Percentiles rank a stretch among this genome's conserved stretches.
phyloP scores from a whole-genome alignment of 2,113 vertebrate genomes.

The Myotis brandtii region DNA sequence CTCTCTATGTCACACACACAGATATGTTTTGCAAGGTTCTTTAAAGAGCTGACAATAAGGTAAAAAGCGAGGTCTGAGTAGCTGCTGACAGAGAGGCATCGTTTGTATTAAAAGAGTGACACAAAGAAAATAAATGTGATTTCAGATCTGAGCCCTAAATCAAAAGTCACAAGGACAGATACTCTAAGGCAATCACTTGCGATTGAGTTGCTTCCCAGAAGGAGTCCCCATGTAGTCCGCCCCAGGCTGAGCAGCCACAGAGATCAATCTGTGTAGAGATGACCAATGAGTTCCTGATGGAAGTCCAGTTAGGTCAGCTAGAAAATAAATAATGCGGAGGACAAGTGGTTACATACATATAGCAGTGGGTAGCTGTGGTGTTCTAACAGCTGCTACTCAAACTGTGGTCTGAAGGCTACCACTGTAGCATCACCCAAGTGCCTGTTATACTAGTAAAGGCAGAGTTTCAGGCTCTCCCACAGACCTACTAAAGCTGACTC shows the following conservation, averaged over 20 bases:
- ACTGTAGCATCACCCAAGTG: background rate
- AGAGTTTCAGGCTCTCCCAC: background rate
- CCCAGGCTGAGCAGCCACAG: background rate
- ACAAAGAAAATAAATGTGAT: slow-evolving; percentile 49
- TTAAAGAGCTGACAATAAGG: slow-evolving; percentile 34
- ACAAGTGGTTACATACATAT: background rate
- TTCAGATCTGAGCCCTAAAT: slow-evolving; percentile 60
- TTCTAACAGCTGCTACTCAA: background rate
- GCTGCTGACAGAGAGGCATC: slow-evolving; percentile 15
- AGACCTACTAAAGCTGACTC: background rate
- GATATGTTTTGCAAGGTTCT: slow-evolving; percentile 37
- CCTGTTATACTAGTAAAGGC: background rate
- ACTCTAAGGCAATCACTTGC: slow-evolving; percentile 2
- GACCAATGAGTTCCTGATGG: slow-evolving; percentile 23
- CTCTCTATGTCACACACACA: background rate
- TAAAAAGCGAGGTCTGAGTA: background rate
- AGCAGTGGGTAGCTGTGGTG: background rate
- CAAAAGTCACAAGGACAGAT: slow-evolving; percentile 54
- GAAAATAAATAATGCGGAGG: background rate
- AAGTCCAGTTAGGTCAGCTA: slow-evolving; percentile 28
- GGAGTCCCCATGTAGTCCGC: background rate
- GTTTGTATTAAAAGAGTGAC: slow-evolving; percentile 36
- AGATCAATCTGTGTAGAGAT: slow-evolving; percentile 17
- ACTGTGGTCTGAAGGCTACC: background rate
- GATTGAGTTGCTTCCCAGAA: slow-evolving; percentile 36